Conservation (phyloP, 2,888 invertebrate genomes). For the Ennomos fuscantarius region DNA sequence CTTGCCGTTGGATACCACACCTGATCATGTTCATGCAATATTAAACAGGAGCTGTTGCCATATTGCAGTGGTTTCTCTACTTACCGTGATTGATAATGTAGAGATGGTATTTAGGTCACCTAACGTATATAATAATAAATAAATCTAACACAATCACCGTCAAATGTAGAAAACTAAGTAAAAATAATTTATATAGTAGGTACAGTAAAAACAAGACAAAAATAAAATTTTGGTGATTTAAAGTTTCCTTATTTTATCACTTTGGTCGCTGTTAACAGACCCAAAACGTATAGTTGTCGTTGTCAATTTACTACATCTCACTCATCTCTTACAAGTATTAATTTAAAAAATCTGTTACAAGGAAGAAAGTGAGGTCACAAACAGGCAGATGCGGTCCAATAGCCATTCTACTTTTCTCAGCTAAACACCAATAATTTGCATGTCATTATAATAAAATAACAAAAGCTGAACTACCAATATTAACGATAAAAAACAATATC, state of each 20-base stretch:
- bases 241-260: no score
- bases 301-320: not conserved
- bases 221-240: no score
- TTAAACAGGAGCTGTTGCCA: conserved; percentile 29
- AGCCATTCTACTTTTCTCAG: conserved; percentile 32
- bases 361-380: conserved; percentile 45
- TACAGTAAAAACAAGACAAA: conserved; percentile 7
- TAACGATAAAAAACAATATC: not conserved
- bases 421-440: conserved; percentile 12
- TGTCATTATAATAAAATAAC: conserved; percentile 22
- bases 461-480: conserved; percentile 4
- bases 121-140: conserved; percentile 9
- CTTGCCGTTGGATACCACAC: conserved; percentile 26
- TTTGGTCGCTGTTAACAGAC: no score
- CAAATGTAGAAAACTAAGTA: conserved; percentile 4
- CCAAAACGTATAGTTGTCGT: not conserved
- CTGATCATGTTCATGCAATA: conserved; percentile 15
- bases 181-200: not conserved
- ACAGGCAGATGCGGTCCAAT: conserved; percentile 32
- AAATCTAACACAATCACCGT: conserved; percentile 5
- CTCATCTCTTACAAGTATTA: conserved; percentile 34
- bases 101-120: conserved; percentile 7
- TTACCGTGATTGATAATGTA: conserved; percentile 9
- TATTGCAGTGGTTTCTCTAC: conserved; percentile 8
- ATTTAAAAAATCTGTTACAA: conserved; percentile 42